Percentiles rank a stretch among this genome's conserved stretches.
Conservation (phyloP, 2,888 invertebrate species). For the Chymomyza amoena region DNA sequence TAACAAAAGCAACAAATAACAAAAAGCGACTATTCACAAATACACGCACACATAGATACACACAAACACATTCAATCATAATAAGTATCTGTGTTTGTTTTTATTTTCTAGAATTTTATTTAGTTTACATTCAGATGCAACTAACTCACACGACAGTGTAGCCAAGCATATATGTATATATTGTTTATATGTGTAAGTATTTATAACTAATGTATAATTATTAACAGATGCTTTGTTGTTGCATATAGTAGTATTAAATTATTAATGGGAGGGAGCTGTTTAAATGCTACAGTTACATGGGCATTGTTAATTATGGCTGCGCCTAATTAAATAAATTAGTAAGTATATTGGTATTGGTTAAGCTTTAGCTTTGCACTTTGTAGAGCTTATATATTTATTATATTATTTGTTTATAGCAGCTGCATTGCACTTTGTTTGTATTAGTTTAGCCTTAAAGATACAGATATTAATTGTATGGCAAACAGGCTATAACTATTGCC, state of each 20-base stretch:
- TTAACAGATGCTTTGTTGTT: neutral
- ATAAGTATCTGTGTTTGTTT: neutral
- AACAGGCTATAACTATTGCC: neutral
- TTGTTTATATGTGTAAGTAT: neutral
- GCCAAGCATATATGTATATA: neutral
- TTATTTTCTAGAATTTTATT: neutral
- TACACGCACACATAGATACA: neutral
- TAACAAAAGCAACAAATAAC: constrained; percentile 47
- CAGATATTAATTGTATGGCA: neutral
- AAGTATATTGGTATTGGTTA: neutral
- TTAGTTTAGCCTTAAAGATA: neutral
- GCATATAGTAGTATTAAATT: neutral
- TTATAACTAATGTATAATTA: neutral
- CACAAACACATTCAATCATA: neutral
- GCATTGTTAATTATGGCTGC: neutral
- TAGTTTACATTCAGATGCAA: neutral
- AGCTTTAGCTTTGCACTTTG: neutral
- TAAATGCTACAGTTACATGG: neutral
- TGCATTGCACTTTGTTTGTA: neutral
- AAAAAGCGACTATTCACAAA: neutral
- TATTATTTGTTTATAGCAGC: neutral
- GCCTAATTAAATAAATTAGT: neutral
- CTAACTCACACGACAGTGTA: neutral
- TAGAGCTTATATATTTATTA: neutral
- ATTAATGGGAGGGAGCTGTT: neutral